These are phyloP conservation scores for Psophia crepitans DNA, from an alignment of 2,113 vertebrate species.

Conservation along the genomic window DNA sequence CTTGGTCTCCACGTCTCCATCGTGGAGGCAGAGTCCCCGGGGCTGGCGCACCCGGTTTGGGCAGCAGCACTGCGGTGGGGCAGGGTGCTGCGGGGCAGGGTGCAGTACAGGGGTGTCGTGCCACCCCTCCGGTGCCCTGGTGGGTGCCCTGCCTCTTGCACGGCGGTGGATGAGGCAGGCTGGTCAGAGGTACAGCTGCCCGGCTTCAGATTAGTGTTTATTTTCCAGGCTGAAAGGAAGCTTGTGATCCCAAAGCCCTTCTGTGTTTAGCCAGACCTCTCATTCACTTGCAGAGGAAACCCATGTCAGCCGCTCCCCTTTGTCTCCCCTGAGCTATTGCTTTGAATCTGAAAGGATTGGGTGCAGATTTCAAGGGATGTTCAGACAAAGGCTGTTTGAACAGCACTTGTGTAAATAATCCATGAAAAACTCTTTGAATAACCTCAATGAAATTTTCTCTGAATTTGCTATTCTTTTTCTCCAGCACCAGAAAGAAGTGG, in stretches of 20 bases:
- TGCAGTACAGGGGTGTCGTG: not conserved
- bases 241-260: slow-evolving; percentile 39
- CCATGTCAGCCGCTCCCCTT: slow-evolving; percentile 38
- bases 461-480: slow-evolving; percentile 58
- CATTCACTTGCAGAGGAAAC: slow-evolving; percentile 45
- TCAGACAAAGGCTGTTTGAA: slow-evolving; percentile 55
- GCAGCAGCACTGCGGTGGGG: not conserved
- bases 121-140: not conserved
- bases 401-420: slow-evolving; percentile 52
- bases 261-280: slow-evolving; percentile 54
- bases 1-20: not conserved
- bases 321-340: slow-evolving; percentile 33
- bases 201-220: slow-evolving; percentile 23
- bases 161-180: not conserved
- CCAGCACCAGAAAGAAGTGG: slow-evolving; percentile 38
- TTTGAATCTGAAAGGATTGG: slow-evolving; percentile 58
- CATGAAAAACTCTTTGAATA: slow-evolving; percentile 49
- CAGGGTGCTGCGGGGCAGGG: not conserved
- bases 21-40: accelerated
- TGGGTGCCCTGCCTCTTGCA: not conserved
- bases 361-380: slow-evolving; percentile 54
- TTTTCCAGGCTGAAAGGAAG: slow-evolving; percentile 58
- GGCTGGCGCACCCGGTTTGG: accelerated
- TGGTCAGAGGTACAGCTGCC: slow-evolving; percentile 29
- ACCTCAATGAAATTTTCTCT: slow-evolving; percentile 58